Base-by-base conservation (phyloP, 1,140 invertebrate genomes). In the Pogonus chalceus region DNA sequence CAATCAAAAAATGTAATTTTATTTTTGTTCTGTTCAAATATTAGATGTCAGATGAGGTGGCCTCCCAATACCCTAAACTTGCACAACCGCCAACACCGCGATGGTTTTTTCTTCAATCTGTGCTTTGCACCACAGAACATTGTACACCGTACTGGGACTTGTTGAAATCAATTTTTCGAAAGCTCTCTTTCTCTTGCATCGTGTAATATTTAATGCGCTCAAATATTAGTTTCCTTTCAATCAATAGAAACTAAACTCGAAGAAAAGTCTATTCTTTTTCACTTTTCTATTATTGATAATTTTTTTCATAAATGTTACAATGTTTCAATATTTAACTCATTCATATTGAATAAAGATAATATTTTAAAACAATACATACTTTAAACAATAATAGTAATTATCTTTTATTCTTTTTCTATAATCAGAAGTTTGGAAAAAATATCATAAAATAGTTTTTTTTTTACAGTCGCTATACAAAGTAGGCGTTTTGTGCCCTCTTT, bases 311-410 rank as follows among this genome's bases (percentile, higher is more conserved):
- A n/a, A n/a, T n/a, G n/a, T n/a, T n/a, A n/a, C n/a, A n/a, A n/a
- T n/a, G n/a, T n/a, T n/a, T n/a, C n/a, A n/a, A n/a, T 23, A 26
- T 65, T 20, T 51, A 63, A 68, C 76, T 59, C 22, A 54, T 60
- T 23, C 62, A 62, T 37, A 59, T 66, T 22, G 66, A 63, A 53
- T 52, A 59, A 23, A n/a, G n/a, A n/a, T n/a, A n/a, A n/a, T n/a
- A n/a, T n/a, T n/a, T n/a, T n/a, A n/a, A n/a, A n/a, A n/a, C n/a
- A n/a, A n/a, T n/a, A n/a, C n/a, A n/a, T n/a, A n/a, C n/a, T n/a
- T n/a, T n/a, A n/a, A n/a, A n/a, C n/a, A n/a, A n/a, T n/a, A n/a
- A n/a, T n/a, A n/a, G n/a, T n/a, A n/a, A n/a, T n/a, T n/a, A n/a
- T n/a, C n/a, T n/a, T n/a, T n/a, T n/a, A n/a, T n/a, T n/a, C n/a